These are phyloP conservation scores for Eidolon dupreanum DNA, from an alignment of 2,797 vertebrate species.

Conservation along the genomic window DNA sequence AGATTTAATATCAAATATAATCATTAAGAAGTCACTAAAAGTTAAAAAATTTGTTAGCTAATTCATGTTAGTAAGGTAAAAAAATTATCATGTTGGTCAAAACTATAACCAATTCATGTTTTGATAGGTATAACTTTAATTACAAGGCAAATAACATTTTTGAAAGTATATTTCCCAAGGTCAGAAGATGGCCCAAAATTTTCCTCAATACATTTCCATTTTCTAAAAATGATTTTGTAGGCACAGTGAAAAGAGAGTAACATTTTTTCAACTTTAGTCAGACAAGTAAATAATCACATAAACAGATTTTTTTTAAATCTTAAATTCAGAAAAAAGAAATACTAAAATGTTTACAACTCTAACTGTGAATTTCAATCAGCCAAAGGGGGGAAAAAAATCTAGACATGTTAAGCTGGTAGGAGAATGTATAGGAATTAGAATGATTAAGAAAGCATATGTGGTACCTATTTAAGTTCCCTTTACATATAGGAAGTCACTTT, in stretches of 20 bases:
- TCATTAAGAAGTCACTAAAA: neutral
- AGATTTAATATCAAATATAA: neutral
- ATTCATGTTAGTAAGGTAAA: no score
- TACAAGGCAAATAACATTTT: neutral
- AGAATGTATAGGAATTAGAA: neutral
- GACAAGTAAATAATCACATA: neutral
- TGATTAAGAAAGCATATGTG: neutral
- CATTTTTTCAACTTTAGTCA: neutral
- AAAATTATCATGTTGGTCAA: neutral
- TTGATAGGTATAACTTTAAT: neutral
- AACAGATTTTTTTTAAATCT: neutral
- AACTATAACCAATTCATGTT: neutral
- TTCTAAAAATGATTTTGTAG: neutral
- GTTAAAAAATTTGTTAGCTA: neutral
- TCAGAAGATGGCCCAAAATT: neutral
- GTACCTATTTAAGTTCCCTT: neutral
- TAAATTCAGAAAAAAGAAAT: neutral
- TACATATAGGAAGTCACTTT: neutral
- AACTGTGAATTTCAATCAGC: neutral
- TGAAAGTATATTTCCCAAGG: neutral
- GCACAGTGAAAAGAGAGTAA: neutral
- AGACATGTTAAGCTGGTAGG: neutral
- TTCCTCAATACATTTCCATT: neutral
- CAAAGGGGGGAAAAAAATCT: neutral
- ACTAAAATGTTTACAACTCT: neutral